phyloP scores from a whole-genome alignment of 2,113 vertebrate genomes.

The Illadopsis cleaveri region DNA sequence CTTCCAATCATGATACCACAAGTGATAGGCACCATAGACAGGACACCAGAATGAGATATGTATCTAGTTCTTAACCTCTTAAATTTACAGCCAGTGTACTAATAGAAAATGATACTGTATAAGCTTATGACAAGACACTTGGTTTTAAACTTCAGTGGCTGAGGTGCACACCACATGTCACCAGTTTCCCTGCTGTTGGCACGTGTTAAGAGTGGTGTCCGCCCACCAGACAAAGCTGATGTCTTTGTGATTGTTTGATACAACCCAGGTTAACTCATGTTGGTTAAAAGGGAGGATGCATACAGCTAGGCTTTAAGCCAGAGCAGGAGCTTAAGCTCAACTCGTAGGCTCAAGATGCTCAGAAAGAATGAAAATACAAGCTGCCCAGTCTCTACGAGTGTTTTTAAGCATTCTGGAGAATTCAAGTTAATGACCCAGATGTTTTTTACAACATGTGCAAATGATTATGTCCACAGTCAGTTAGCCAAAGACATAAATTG shows the following conservation, averaged over 20 bases:
- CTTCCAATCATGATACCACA: background rate
- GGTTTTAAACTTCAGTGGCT: background rate
- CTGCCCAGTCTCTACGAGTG: background rate
- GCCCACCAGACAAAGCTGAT: background rate
- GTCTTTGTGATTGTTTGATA: background rate
- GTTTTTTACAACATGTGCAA: background rate
- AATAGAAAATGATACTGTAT: background rate
- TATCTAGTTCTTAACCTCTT: background rate
- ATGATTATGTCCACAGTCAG: background rate
- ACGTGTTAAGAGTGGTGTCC: background rate
- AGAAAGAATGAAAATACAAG: background rate
- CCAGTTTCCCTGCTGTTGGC: background rate
- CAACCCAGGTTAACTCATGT: background rate
- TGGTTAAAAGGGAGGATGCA: background rate
- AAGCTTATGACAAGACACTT: background rate
- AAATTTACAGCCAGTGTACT: background rate
- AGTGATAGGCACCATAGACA: background rate
- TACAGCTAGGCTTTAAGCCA: background rate
- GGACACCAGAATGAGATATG: background rate
- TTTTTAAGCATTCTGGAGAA: background rate
- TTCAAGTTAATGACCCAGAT: background rate
- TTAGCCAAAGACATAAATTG: background rate
- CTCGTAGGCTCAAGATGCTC: background rate
- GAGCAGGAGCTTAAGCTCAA: background rate
- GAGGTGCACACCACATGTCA: background rate